Conservation (phyloP, 2,888 invertebrate species). For the Cataglyphis rosenhaueri region DNA sequence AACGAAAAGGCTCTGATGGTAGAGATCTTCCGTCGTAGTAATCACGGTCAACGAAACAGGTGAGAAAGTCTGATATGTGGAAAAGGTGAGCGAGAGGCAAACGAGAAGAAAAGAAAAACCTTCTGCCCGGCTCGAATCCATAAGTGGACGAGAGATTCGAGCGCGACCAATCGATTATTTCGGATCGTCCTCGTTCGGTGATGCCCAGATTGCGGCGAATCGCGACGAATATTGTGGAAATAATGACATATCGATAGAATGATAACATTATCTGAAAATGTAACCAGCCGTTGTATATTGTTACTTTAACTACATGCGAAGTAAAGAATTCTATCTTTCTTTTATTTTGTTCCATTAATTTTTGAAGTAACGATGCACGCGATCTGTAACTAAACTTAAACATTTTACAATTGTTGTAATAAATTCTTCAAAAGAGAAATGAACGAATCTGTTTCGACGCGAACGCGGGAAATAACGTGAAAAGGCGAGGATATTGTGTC, state of each 20-base stretch:
- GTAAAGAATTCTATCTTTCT: neutral
- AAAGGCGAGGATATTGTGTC: slow-evolving; percentile 9
- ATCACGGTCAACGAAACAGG: slow-evolving; percentile 63
- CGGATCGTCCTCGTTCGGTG: slow-evolving; percentile 73
- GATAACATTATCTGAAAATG: slow-evolving; percentile 21
- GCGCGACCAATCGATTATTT: slow-evolving; percentile 79
- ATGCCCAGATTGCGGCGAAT: slow-evolving; percentile 50
- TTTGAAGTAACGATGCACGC: neutral
- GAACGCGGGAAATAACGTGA: neutral
- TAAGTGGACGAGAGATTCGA: slow-evolving; percentile 81
- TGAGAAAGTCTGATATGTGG: slow-evolving; percentile 72
- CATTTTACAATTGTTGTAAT: slow-evolving; percentile 1
- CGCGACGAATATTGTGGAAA: slow-evolving; percentile 56
- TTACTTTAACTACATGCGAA: neutral
- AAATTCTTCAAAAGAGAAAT: neutral
- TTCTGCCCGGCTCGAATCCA: slow-evolving; percentile 77
- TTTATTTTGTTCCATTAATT: neutral
- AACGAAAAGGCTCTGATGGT: slow-evolving; percentile 53
- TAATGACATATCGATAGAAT: slow-evolving; percentile 52
- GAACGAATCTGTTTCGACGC: neutral
- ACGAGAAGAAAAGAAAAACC: slow-evolving; percentile 61
- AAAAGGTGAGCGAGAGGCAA: slow-evolving; percentile 50
- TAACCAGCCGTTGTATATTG: neutral
- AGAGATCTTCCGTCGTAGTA: slow-evolving; percentile 24
- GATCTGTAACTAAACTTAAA: neutral